These are phyloP conservation scores for Lanistes nyassanus DNA, from an alignment of 1,140 invertebrate species.

Conservation along the genomic window DNA sequence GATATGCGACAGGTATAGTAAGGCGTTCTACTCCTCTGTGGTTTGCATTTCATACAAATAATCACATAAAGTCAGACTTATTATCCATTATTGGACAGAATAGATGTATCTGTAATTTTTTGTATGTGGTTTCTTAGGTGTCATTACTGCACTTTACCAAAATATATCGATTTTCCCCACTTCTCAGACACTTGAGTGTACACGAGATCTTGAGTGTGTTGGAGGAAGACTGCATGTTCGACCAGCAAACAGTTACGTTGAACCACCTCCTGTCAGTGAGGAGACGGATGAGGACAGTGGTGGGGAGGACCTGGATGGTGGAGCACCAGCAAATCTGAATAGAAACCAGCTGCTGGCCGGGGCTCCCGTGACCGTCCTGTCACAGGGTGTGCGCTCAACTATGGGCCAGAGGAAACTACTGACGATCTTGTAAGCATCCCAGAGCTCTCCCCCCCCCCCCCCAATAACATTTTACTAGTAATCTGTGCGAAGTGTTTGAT, in stretches of 20 bases:
- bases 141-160: background rate
- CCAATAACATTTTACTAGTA: too few species aligned
- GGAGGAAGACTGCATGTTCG: background rate
- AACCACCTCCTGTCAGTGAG: constrained; percentile 7
- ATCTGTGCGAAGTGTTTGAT: too few species aligned
- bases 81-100: too few species aligned
- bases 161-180: background rate
- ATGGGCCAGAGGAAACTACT: too few species aligned
- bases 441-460: too few species aligned
- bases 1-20: too few species aligned
- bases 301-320: background rate
- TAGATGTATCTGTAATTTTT: too few species aligned
- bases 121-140: too few species aligned
- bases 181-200: background rate
- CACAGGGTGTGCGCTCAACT: background rate
- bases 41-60: too few species aligned
- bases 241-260: constrained; percentile 4
- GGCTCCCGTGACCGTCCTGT: background rate
- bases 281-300: constrained; percentile 1
- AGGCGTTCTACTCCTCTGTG: too few species aligned
- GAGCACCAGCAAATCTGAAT: background rate
- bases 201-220: background rate
- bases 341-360: background rate
- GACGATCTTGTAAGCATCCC: too few species aligned
- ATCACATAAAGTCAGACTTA: too few species aligned